A percentile compares a stretch with the other conserved stretches of the same genome.
Evolutionary conservation across 1,140 invertebrate genomes (phyloP).

Genomic region (Zaprionus lachaisei): DNA sequence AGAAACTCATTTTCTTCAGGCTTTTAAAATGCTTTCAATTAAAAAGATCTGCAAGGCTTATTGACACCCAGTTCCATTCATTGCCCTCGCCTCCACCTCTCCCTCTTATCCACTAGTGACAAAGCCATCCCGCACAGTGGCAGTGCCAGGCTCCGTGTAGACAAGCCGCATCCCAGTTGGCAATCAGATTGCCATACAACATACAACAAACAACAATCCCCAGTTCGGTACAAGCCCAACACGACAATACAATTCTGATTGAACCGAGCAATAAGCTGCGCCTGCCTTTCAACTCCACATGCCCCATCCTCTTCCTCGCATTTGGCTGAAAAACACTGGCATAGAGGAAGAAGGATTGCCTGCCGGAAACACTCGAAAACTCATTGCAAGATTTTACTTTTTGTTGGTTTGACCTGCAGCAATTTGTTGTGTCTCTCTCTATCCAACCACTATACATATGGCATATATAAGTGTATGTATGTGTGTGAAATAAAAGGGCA

Average conservation of each 20-base stretch:
- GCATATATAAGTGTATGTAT: slow-evolving; percentile 1
- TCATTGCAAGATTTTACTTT: slow-evolving; percentile 39
- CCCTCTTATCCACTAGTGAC: background rate
- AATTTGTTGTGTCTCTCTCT: slow-evolving; percentile 55
- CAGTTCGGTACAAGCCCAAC: slow-evolving; percentile 5
- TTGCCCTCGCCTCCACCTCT: background rate
- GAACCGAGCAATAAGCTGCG: slow-evolving; percentile 37
- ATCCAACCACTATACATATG: slow-evolving; percentile 24
- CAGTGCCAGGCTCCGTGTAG: slow-evolving; percentile 17
- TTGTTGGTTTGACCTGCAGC: slow-evolving; percentile 46
- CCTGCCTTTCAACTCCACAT: background rate
- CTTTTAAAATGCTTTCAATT: slow-evolving; percentile 41
- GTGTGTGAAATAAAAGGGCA: slow-evolving; percentile 28
- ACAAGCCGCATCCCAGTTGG: slow-evolving; percentile 23
- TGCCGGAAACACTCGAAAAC: slow-evolving; percentile 44
- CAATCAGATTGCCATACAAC: slow-evolving; percentile 29
- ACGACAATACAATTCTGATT: slow-evolving; percentile 58
- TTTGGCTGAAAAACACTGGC: background rate
- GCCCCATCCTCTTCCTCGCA: background rate
- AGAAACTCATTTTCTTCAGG: too few species aligned
- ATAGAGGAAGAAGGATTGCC: slow-evolving; percentile 53
- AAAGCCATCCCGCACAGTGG: too few species aligned
- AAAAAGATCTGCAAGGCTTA: slow-evolving; percentile 41
- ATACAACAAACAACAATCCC: slow-evolving; percentile 14
- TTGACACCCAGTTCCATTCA: slow-evolving; percentile 30